These are phyloP conservation scores for Cosmorhoe ocellata DNA, from an alignment of 2,888 invertebrate genomes.

Conservation along the genomic window DNA sequence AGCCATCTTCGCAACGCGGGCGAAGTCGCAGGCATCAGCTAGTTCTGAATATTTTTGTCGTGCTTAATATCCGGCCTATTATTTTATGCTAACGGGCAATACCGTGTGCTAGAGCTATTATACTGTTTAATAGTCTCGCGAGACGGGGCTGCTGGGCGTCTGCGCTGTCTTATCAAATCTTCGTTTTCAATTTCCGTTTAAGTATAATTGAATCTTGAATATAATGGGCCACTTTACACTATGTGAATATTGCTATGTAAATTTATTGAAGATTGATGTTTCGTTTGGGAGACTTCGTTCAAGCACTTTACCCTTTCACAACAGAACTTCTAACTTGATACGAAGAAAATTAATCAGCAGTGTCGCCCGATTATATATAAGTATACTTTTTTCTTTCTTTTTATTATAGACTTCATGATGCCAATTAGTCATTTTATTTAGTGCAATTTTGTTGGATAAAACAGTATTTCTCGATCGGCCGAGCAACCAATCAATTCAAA, in stretches of 20 bases:
- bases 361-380: too few relatives aligned
- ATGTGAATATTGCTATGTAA: conserved; percentile 2
- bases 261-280: neutral
- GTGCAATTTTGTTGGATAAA: neutral
- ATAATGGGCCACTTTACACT: conserved; percentile 39
- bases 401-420: too few relatives aligned
- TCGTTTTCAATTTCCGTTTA: conserved; percentile 70
- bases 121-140: conserved; percentile 38
- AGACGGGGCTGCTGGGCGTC: conserved; percentile 35
- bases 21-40: too few relatives aligned
- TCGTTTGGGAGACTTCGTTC: too few relatives aligned
- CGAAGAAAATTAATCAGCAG: too few relatives aligned
- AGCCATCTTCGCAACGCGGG: too few relatives aligned
- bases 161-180: conserved; percentile 46
- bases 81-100: neutral
- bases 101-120: neutral
- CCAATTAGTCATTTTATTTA: too few relatives aligned
- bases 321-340: too few relatives aligned
- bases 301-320: too few relatives aligned
- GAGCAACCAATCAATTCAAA: conserved; percentile 12
- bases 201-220: conserved; percentile 66
- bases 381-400: too few relatives aligned
- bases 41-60: too few relatives aligned
- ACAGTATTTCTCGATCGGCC: conserved; percentile 4
- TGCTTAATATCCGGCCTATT: too few relatives aligned